A percentile compares a stretch with the other conserved stretches of the same genome.
These are phyloP conservation scores for Cyanistes caeruleus DNA, from an alignment of 2,113 vertebrate species.

Conservation along the genomic window DNA sequence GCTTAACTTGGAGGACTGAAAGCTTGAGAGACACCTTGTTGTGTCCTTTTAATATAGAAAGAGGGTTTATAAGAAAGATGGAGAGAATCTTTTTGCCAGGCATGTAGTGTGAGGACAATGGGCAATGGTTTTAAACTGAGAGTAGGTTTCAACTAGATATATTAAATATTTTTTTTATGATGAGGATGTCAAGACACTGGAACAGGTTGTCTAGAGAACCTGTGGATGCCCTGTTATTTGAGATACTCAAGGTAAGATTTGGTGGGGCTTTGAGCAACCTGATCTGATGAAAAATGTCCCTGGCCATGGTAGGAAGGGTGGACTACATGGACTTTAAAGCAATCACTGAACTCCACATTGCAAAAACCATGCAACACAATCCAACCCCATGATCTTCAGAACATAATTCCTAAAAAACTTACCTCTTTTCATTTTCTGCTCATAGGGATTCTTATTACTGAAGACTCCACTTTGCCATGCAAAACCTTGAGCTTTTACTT, in stretches of 20 bases:
- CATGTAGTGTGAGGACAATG: neutral
- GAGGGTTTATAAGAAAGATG: neutral
- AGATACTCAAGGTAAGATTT: neutral
- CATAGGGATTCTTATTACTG: neutral
- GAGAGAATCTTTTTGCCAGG: neutral
- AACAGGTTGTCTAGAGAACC: neutral
- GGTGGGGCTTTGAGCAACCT: neutral
- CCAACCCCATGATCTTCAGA: neutral
- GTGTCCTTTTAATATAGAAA: neutral
- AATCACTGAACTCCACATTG: neutral
- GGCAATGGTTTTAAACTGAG: neutral
- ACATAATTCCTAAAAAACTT: neutral
- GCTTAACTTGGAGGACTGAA: neutral
- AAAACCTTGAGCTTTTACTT: neutral
- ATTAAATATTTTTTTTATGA: neutral
- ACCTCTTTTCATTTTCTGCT: neutral
- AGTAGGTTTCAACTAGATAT: neutral
- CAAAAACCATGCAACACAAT: too few species aligned
- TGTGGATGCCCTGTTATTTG: neutral
- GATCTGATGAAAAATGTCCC: neutral
- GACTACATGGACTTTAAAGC: neutral
- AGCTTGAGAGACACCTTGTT: fast-evolving
- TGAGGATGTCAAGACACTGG: neutral
- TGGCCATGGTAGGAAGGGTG: neutral
- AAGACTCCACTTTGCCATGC: neutral